Conservation (phyloP, 2,888 invertebrate species). For the Tuta absoluta region DNA sequence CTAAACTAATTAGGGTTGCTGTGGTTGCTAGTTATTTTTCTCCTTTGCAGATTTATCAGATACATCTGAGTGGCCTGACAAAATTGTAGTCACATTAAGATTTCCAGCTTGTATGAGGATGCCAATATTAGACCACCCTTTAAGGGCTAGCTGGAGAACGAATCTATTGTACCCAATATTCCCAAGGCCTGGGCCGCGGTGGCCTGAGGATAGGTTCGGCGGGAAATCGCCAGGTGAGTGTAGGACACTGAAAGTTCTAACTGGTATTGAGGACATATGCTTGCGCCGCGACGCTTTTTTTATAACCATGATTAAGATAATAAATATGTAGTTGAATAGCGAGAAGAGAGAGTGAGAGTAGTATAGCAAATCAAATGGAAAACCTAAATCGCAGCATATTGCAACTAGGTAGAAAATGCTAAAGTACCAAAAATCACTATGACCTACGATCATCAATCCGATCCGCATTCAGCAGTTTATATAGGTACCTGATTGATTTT, state of each 20-base stretch:
- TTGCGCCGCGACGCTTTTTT: background rate
- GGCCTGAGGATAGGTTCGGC: slow-evolving; percentile 69
- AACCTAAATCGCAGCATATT: too few species aligned
- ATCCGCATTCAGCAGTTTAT: background rate
- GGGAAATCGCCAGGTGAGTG: slow-evolving; percentile 80
- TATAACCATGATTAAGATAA: too few species aligned
- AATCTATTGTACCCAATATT: slow-evolving; percentile 85
- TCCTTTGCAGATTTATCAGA: slow-evolving; percentile 57
- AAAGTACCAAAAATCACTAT: too few species aligned
- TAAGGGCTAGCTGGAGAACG: slow-evolving; percentile 85
- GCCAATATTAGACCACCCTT: slow-evolving; percentile 65
- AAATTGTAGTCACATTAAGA: slow-evolving; percentile 80
- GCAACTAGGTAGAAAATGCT: too few species aligned
- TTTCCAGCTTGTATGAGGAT: slow-evolving; percentile 85
- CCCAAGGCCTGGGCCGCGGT: slow-evolving; percentile 86
- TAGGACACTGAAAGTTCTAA: background rate
- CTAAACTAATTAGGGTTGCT: too few species aligned
- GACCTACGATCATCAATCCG: too few species aligned
- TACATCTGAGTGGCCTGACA: slow-evolving; percentile 71
- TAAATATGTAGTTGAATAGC: too few species aligned
- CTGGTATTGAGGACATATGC: background rate
- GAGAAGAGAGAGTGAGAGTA: too few species aligned
- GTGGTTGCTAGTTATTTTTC: background rate
- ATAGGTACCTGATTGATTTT: slow-evolving; percentile 1
- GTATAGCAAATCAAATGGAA: too few species aligned